A percentile compares a stretch with the other conserved stretches of the same genome.
Conservation (phyloP, 2,888 invertebrate species). For the Stenichneumon culpator region DNA sequence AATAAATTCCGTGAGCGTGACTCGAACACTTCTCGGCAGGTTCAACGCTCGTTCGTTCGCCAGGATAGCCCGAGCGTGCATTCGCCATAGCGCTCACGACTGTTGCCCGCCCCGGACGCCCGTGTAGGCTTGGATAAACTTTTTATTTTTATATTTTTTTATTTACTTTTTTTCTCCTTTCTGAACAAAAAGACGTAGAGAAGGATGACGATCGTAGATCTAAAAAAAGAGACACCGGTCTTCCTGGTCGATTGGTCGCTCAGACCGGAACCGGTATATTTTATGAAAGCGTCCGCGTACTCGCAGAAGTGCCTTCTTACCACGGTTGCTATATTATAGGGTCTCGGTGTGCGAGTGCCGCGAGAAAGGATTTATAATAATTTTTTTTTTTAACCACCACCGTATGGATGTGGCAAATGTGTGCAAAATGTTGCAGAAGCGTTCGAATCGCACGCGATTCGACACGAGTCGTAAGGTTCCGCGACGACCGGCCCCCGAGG, state of each 20-base stretch:
- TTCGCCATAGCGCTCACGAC: background rate
- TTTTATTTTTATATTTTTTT: background rate
- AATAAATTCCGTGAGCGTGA: constrained; percentile 17
- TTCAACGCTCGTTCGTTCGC: constrained; percentile 9
- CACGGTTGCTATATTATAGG: background rate
- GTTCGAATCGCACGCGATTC: constrained; percentile 41
- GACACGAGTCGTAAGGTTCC: constrained; percentile 52
- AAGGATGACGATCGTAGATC: background rate
- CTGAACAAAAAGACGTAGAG: too few species aligned
- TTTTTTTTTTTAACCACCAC: background rate
- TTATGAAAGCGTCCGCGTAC: background rate
- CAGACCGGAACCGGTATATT: constrained; percentile 6
- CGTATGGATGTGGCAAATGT: constrained; percentile 32
- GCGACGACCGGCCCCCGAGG: background rate
- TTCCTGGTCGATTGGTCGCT: background rate
- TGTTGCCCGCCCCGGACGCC: background rate
- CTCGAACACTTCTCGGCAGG: constrained; percentile 15
- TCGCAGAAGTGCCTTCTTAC: background rate
- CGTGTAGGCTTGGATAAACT: background rate
- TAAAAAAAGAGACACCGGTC: constrained; percentile 3
- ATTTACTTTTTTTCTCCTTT: too few species aligned
- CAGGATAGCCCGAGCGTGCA: background rate
- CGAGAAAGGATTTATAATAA: too few species aligned
- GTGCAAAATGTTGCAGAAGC: constrained; percentile 53
- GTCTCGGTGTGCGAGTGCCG: background rate